phyloP scores from a whole-genome alignment of 2,888 invertebrate genomes.

The Tenthredo notha region DNA sequence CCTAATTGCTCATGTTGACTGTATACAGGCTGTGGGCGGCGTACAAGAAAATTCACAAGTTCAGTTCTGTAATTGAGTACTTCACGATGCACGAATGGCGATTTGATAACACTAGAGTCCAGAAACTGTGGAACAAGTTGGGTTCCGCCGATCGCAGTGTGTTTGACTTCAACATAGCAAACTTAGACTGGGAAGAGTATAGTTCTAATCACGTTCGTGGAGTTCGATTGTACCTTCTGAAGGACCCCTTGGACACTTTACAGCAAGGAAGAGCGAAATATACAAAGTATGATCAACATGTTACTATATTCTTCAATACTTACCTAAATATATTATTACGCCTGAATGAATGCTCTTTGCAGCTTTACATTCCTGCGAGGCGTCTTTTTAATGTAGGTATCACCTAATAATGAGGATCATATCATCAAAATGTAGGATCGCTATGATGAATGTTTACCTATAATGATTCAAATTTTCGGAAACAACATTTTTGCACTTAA shows the following conservation, averaged over 20 bases:
- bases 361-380: background rate
- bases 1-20: background rate
- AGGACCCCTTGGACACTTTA: constrained; percentile 87
- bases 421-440: too few relatives aligned
- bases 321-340: background rate
- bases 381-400: background rate
- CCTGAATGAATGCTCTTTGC: background rate
- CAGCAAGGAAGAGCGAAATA: constrained; percentile 81
- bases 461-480: background rate
- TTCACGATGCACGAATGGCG: constrained; percentile 90
- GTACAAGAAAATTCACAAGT: constrained; percentile 87
- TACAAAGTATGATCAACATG: constrained; percentile 58
- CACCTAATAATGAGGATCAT: background rate
- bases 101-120: constrained; percentile 83
- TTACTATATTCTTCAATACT: background rate
- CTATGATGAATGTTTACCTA: background rate
- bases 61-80: constrained; percentile 86
- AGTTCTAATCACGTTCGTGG: constrained; percentile 85
- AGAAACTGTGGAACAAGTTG: constrained; percentile 82
- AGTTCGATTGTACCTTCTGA: constrained; percentile 86
- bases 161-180: constrained; percentile 86
- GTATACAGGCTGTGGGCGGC: constrained; percentile 84
- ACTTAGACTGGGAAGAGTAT: constrained; percentile 87
- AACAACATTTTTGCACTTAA: background rate
- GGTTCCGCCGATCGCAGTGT: constrained; percentile 81